A percentile compares a stretch with the other conserved stretches of the same genome.
phyloP scores from a whole-genome alignment of 1,140 invertebrate genomes.

The Drosophila kikkawai region DNA sequence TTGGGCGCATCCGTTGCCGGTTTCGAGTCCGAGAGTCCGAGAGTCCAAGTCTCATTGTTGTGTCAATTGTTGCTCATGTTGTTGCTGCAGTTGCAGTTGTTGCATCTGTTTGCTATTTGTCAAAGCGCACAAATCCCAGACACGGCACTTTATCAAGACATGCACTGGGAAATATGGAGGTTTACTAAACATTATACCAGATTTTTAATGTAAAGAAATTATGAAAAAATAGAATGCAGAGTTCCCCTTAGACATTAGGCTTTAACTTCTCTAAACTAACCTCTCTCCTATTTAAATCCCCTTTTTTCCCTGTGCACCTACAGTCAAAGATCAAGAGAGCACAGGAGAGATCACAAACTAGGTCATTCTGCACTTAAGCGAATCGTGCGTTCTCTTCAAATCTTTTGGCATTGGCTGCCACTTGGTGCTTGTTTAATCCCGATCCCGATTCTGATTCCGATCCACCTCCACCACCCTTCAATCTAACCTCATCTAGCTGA shows the following conservation, averaged over 20 bases:
- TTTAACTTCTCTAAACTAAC: not conserved
- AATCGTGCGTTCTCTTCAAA: conserved; percentile 69
- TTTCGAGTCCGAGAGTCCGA: conserved; percentile 38
- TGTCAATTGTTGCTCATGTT: conserved; percentile 78
- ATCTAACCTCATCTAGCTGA: conserved; percentile 2
- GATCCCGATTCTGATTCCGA: conserved; percentile 14
- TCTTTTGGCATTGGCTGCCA: conserved; percentile 73
- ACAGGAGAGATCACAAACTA: conserved; percentile 55
- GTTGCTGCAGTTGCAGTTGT: conserved; percentile 43
- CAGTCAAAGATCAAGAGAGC: conserved; percentile 60
- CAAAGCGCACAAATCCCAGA: conserved; percentile 75
- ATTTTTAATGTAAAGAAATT: too few relatives aligned
- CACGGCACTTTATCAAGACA: conserved; percentile 73
- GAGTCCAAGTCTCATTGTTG: conserved; percentile 70
- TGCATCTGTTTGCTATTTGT: conserved; percentile 62
- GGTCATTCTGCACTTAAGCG: conserved; percentile 77
- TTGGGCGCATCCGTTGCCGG: conserved; percentile 82
- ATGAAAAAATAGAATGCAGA: not conserved
- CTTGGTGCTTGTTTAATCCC: conserved; percentile 53
- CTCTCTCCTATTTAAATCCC: too few relatives aligned
- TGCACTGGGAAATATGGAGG: not conserved
- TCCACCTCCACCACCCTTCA: conserved; percentile 25
- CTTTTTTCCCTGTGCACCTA: conserved; percentile 7
- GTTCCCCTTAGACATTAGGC: not conserved
- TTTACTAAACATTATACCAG: not conserved